phyloP scores from a whole-genome alignment of 2,888 invertebrate species.

The Platynereis dumerilii region DNA sequence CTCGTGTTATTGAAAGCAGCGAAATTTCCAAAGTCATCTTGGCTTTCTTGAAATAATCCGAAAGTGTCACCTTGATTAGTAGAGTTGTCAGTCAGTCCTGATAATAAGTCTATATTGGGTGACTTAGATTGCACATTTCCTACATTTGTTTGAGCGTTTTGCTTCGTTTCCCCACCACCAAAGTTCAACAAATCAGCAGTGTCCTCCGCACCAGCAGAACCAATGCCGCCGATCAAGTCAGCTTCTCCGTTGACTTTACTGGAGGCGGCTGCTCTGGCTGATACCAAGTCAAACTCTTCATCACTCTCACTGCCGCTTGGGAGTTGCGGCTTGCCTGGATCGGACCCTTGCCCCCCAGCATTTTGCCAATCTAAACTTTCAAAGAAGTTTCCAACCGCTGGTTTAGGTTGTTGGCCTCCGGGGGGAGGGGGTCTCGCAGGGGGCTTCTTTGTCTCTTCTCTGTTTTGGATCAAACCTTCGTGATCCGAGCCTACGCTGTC shows the following conservation, averaged over 20 bases:
- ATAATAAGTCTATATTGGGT: no score
- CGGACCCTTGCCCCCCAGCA: constrained; percentile 33
- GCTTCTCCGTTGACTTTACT: constrained; percentile 40
- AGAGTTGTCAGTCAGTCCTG: no score
- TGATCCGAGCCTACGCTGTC: background rate
- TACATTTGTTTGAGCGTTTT: no score
- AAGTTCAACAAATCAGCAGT: no score
- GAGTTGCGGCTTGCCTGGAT: background rate
- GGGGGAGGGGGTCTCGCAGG: constrained; percentile 20
- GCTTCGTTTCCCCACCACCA: no score
- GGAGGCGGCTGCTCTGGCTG: background rate
- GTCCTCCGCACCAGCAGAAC: no score
- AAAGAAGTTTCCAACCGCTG: constrained; percentile 39
- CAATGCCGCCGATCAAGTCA: constrained; percentile 42
- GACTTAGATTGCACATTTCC: no score
- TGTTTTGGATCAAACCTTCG: background rate
- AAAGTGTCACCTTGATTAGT: no score
- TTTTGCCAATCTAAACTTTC: constrained; percentile 47
- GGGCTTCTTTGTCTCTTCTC: constrained; percentile 7
- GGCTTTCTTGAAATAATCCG: no score
- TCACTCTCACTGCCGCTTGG: background rate
- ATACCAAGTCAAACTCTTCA: background rate
- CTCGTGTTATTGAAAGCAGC: no score
- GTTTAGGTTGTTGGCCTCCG: background rate
- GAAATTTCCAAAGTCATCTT: no score